These are phyloP conservation scores for Orestias chungarensis DNA, from an alignment of 2,797 vertebrate species.

Conservation along the genomic window DNA sequence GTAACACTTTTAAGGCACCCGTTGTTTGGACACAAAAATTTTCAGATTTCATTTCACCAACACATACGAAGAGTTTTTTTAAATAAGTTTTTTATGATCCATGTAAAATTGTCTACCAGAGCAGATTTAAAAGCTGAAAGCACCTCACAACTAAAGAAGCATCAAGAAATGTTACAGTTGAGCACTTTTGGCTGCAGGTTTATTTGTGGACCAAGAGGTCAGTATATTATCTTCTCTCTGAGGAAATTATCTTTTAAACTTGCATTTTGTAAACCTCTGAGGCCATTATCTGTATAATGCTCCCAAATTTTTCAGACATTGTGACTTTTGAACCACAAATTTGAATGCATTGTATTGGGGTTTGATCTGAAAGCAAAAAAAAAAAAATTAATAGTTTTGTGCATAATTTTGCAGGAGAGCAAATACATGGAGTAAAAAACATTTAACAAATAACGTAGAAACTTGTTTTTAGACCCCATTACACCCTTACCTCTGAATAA, in stretches of 20 bases:
- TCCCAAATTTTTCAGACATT: neutral
- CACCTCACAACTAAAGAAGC: slow-evolving; percentile 4
- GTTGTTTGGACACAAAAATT: slow-evolving; percentile 3
- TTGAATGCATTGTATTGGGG: neutral
- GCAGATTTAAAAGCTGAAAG: neutral
- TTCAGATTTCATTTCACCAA: neutral
- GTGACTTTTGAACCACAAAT: neutral
- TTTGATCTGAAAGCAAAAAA: neutral
- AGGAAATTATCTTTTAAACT: neutral
- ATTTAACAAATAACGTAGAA: neutral
- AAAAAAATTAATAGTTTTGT: no score
- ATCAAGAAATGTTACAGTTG: neutral
- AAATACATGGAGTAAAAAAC: neutral
- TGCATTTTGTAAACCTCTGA: neutral
- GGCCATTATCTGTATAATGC: neutral
- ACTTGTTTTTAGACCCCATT: neutral
- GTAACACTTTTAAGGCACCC: neutral
- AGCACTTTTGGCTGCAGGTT: slow-evolving; percentile 16
- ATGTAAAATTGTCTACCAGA: neutral
- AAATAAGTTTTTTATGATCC: neutral
- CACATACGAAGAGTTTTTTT: neutral
- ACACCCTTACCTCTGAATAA: neutral
- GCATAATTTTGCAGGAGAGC: neutral
- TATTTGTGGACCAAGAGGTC: slow-evolving; percentile 24
- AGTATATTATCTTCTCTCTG: slow-evolving; percentile 11